Evolutionary conservation across 2,113 vertebrate species (phyloP), one percentile per base, ranked within the genome.

Genomic region (Trematocara marginatum): DNA sequence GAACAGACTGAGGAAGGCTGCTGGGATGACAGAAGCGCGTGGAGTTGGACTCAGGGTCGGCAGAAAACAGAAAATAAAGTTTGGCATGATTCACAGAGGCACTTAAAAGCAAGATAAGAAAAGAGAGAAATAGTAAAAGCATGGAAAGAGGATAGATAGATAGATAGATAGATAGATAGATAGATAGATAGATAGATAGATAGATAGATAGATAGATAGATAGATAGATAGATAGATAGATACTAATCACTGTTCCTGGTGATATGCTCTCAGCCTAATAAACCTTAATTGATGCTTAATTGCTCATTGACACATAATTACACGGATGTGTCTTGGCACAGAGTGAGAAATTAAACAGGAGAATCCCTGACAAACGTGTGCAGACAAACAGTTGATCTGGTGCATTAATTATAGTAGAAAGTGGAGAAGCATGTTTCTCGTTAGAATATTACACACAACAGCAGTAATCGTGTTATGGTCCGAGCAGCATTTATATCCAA

Each of bases 251-350:
- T 89, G 90, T 79, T 89, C 38, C 86, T 74, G 79, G 35, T 87
- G 53, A 89, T 54, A 78, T 31, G 79, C 85, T 80, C 83, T 64
- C 79, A 38, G 69, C 61, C 79, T 88, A 88, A 93, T 85, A 34
- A 90, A 90, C 82, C 79, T 64, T 93, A 92, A 93, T 89, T 86
- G 86, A 89, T 79, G 80, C 82, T 91, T 93, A 92, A 94, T 92
- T 92, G 90, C 90, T 92, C 79, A 23, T 92, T 92, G 91, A 92
- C 92, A 88, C 82, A 79, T 89, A 94, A 94, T 94, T 92, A 88
- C 35, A 54, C 47, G 78, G 84, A 84, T 81, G 89, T 92, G 93
- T 87, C 84, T 86, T 54, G 47, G 85, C 31, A 78, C 79, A 61
- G 84, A 79, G 82, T 52, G 45, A 83, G 40, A 78, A 87, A 94